Percentiles rank a stretch among this genome's conserved stretches.
These are phyloP conservation scores for Odobenus rosmarus DNA, from an alignment of 2,113 vertebrate genomes.

Conservation along the genomic window DNA sequence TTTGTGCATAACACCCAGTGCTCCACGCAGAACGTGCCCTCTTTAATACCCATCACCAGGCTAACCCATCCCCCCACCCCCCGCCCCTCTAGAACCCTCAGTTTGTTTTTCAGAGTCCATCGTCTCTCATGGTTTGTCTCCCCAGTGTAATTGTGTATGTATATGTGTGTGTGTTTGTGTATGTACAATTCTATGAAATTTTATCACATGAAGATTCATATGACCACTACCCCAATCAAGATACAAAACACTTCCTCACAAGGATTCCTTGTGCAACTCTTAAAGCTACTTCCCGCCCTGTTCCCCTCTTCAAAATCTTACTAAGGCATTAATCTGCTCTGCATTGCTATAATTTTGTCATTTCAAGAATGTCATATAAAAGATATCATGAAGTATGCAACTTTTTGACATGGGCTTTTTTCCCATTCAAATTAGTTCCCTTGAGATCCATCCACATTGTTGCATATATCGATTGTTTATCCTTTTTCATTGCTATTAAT, in stretches of 20 bases:
- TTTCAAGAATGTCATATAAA: neutral
- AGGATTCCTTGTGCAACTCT: neutral
- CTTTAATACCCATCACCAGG: too few species aligned
- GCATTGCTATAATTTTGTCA: neutral
- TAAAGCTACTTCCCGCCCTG: neutral
- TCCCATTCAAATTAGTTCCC: neutral
- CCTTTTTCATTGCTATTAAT: neutral
- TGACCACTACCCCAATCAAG: neutral
- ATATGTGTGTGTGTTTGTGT: neutral
- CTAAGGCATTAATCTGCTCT: neutral
- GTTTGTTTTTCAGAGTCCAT: too few species aligned
- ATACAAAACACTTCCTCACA: neutral
- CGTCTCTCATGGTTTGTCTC: too few species aligned
- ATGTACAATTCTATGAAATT: neutral
- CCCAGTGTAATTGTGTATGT: neutral
- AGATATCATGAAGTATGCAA: neutral
- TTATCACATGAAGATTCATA: neutral
- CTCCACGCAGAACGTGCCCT: too few species aligned
- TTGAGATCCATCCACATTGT: neutral
- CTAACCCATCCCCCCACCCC: too few species aligned
- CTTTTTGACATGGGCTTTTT: neutral
- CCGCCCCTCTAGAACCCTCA: too few species aligned
- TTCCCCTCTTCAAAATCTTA: too few species aligned
- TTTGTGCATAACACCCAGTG: too few species aligned
- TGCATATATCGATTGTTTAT: neutral